Conservation (phyloP, 2,888 invertebrate genomes). For the Dynastes grantii region DNA sequence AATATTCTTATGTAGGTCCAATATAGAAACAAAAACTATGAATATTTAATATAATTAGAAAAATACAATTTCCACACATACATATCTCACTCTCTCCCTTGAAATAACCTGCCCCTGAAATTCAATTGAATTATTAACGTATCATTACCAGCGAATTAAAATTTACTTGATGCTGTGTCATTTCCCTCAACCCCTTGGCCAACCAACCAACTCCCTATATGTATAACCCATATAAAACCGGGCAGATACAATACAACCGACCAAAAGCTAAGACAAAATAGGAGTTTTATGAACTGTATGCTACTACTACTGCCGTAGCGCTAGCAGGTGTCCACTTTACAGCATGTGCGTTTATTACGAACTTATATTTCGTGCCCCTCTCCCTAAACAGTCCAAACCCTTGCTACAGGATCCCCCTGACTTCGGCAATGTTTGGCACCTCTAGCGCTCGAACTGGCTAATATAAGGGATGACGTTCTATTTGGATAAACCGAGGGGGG, state of each 20-base stretch:
- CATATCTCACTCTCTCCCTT: neutral
- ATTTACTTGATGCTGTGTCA: conserved; percentile 7
- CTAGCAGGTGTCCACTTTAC: conserved; percentile 18
- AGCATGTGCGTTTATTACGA: conserved; percentile 14
- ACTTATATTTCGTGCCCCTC: neutral
- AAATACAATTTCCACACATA: no score
- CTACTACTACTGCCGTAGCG: neutral
- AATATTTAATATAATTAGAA: no score
- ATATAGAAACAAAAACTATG: no score
- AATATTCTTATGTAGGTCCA: no score
- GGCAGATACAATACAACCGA: conserved; percentile 4
- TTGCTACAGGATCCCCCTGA: neutral
- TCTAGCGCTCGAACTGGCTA: neutral
- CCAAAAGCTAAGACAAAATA: conserved; percentile 8
- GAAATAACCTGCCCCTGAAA: conserved; percentile 3
- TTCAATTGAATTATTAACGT: conserved; percentile 39
- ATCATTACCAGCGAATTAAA: conserved; percentile 39
- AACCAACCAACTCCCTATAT: neutral
- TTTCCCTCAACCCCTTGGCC: neutral
- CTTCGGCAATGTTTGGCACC: neutral
- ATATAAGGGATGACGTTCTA: conserved; percentile 4
- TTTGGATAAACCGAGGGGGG: conserved; percentile 8
- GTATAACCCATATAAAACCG: neutral
- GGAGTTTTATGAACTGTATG: conserved; percentile 10
- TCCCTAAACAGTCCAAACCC: no score